Conservation (phyloP, 2,888 invertebrate genomes). For the Macrosoma leucophasiata region DNA sequence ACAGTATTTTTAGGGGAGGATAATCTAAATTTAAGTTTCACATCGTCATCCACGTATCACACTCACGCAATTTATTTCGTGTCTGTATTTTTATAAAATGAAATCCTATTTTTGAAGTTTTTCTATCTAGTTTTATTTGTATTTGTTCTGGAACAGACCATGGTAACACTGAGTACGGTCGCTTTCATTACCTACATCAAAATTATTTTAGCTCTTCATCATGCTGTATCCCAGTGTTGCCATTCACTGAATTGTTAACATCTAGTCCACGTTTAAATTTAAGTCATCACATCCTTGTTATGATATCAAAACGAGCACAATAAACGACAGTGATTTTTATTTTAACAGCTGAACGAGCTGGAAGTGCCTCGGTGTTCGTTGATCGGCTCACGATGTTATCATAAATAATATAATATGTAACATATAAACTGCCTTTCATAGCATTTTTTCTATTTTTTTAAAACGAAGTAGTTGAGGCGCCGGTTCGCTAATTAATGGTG, state of each 20-base stretch:
- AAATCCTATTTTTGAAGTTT: too few relatives aligned
- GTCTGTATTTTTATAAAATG: too few relatives aligned
- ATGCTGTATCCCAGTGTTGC: too few relatives aligned
- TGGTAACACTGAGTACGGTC: too few relatives aligned
- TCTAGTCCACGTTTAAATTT: conserved; percentile 39
- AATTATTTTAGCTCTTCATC: too few relatives aligned
- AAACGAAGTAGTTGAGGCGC: conserved; percentile 45
- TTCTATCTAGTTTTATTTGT: too few relatives aligned
- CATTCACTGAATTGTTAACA: too few relatives aligned
- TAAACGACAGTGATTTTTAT: conserved; percentile 19
- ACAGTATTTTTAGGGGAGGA: conserved; percentile 70
- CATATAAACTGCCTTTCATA: conserved; percentile 59
- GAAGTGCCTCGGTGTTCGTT: conserved; percentile 59
- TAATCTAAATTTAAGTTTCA: conserved; percentile 65
- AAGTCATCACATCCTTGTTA: conserved; percentile 35
- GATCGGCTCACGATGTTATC: conserved; percentile 49
- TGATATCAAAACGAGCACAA: conserved; percentile 44
- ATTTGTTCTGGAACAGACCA: too few relatives aligned
- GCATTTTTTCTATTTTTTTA: conserved; percentile 71
- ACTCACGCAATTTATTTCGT: too few relatives aligned
- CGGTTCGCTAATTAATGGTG: conserved; percentile 40
- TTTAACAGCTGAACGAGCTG: conserved; percentile 40
- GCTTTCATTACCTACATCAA: too few relatives aligned
- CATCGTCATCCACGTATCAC: conserved; percentile 32
- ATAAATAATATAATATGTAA: conserved; percentile 45